Base-by-base conservation (phyloP, 2,113 vertebrate species). In the Pseudopodoces humilis region DNA sequence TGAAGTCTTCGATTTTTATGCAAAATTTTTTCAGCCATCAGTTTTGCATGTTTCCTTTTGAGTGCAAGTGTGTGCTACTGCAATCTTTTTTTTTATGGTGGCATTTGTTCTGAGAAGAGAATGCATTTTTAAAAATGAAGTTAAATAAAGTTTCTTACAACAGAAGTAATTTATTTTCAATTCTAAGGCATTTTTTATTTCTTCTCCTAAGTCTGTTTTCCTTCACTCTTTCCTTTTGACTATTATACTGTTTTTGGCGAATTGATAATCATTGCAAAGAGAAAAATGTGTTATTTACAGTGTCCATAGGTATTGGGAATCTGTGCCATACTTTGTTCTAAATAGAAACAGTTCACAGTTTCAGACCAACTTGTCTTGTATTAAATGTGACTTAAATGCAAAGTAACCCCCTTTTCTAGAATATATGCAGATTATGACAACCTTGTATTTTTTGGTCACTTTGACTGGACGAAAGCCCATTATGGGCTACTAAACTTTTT, bases 31-130 rank as follows among this genome's bases (percentile, higher is more conserved):
- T 97, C 97, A 96, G 96, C 97, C 96, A 94, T 97, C 81, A 85
- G 76, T 70, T 98, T 95, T 98, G 97, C 97, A 98, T 98, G 97
- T 97, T 96, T 97, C 97, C 95, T 93, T 98, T 97, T 96, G 97
- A 97, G 95, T 98, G 96, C 96, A 98, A 97, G 92, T 85, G 96
- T 97, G 98, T 97, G 97, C 98, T 98, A 96, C 96, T 98, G 92
- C 96, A 88, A 8, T 63, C 7, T 59, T 67, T 58, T 88, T 69
- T 95, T 75, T 87, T 58, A 50, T 53, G 47, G 96, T 96, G 95
- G 95, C 96, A 97, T 97, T 97, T 97, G 95, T 98, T 98, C 96
- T 96, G 94, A 97, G 96, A 83, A 92, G 85, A 96, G 75, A 97
- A 96, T 97, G 94, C 96, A 91, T 98, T 98, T 98, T 98, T 97